Base-by-base conservation (phyloP, 2,113 vertebrate species). In the Vanacampus margaritifer region DNA sequence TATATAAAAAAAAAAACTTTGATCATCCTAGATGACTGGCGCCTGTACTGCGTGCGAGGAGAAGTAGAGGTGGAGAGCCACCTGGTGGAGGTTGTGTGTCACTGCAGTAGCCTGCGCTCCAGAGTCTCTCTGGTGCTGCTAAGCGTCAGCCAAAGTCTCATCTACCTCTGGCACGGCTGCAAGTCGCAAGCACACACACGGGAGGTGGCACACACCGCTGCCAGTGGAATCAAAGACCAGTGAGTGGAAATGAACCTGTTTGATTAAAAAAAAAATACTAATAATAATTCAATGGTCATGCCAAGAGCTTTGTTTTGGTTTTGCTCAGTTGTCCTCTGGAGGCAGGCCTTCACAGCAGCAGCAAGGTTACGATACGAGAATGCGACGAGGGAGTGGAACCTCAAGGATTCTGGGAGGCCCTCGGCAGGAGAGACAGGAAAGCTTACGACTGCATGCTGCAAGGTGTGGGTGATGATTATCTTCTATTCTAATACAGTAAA, bases 131-230 rank as follows among this genome's bases (percentile, higher is more conserved):
- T 97, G 94, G 91, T 98, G 35, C 91, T 97, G 60, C 94, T 98
- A 74, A 95, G 93, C 51, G 87, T 95, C n/a, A 94, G 90, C 74
- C 94, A 93, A 86, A 94, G 94, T 50, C 87, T 94, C 56, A 95
- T 98, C 70, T 96, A 95, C 86, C 90, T 98, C 79, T 98, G 96
- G 96, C 95, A 96, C 3, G 96, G 96, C 86, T 98, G 96, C 91
- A 98, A 98, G 86, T 91, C 94, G 26, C 95, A 95, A 51, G 64
- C 88, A 2, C 94, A 96, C 87, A 93, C 95, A 0, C 93, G 92
- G 70, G 89, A 93, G 14, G 95, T 98, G 62, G 95, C 94, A 63
- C 89, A 85, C 80, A 95, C 90, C 1, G 93, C 94, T 0, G 93
- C 94, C 12, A 93, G 92, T 82, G 93, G 90, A 81, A 96, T 98